Evolutionary conservation across 2,113 vertebrate genomes (phyloP).

Genomic region (Gymnocephalus cernua): DNA sequence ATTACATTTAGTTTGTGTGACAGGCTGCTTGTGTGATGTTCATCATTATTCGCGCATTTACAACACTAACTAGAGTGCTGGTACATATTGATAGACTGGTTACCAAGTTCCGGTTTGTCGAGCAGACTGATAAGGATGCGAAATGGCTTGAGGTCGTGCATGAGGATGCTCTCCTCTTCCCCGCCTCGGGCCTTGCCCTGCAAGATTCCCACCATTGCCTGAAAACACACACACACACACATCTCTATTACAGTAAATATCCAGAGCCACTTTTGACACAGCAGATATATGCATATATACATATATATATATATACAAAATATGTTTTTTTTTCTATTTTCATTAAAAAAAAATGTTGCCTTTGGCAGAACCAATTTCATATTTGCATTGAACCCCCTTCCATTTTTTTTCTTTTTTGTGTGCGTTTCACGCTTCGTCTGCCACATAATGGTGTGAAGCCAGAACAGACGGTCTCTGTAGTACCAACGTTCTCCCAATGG

Average conservation of each 20-base stretch:
- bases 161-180: constrained; percentile 92
- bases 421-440: constrained; percentile 73
- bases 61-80: neutral
- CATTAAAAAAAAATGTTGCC: neutral
- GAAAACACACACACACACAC: constrained; percentile 40
- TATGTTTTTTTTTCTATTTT: constrained; percentile 1
- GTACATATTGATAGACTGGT: constrained; percentile 1
- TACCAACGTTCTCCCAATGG: constrained; percentile 64
- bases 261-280: neutral
- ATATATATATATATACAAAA: too few relatives aligned
- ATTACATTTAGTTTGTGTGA: neutral
- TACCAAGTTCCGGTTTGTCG: constrained; percentile 99
- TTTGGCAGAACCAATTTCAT: constrained; percentile 31
- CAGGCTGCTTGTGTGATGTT: neutral
- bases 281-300: too few relatives aligned
- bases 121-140: constrained; percentile 98
- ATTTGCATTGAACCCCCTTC: constrained; percentile 23
- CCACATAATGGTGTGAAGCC: constrained; percentile 53
- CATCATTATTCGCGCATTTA: neutral
- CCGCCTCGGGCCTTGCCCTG: constrained; percentile 93
- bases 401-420: constrained; percentile 24
- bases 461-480: constrained; percentile 72
- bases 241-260: constrained; percentile 12
- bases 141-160: constrained; percentile 98
- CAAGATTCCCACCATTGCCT: constrained; percentile 98